phyloP scores from a whole-genome alignment of 2,888 invertebrate genomes.

The Atethmia centrago region DNA sequence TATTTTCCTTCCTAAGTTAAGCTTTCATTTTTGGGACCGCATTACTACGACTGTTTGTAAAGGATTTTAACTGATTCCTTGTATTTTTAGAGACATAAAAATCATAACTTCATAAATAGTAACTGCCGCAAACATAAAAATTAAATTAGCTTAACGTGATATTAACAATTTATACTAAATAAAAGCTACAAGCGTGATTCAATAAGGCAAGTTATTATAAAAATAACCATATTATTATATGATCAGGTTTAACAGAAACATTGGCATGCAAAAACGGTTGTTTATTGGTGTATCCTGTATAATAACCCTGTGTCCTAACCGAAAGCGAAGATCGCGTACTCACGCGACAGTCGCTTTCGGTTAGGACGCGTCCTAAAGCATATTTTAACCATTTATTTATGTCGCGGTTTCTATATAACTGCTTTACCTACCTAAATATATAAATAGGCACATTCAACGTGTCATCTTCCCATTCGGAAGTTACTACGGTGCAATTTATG shows the following conservation, averaged over 20 bases:
- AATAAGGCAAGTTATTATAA: background rate
- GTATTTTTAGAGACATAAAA: too few species aligned
- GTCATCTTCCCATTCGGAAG: background rate
- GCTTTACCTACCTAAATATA: slow-evolving; percentile 1
- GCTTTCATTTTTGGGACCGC: too few species aligned
- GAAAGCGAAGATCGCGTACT: too few species aligned
- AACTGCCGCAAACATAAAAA: too few species aligned
- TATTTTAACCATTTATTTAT: background rate
- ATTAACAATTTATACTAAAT: background rate
- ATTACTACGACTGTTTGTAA: too few species aligned
- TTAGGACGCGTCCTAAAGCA: background rate
- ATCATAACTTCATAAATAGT: too few species aligned
- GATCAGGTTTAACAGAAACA: background rate
- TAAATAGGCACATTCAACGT: too few species aligned
- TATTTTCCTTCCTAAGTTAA: too few species aligned
- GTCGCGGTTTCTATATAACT: background rate
- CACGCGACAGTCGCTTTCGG: background rate
- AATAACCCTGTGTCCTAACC: background rate
- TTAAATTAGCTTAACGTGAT: too few species aligned
- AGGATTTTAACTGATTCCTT: too few species aligned
- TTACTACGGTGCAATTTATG: background rate
- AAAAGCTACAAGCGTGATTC: background rate
- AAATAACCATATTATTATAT: background rate
- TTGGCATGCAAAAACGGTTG: background rate
- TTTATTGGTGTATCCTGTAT: background rate